These are phyloP conservation scores for Synanthedon andrenaeformis DNA, from an alignment of 2,888 invertebrate genomes.

Conservation along the genomic window DNA sequence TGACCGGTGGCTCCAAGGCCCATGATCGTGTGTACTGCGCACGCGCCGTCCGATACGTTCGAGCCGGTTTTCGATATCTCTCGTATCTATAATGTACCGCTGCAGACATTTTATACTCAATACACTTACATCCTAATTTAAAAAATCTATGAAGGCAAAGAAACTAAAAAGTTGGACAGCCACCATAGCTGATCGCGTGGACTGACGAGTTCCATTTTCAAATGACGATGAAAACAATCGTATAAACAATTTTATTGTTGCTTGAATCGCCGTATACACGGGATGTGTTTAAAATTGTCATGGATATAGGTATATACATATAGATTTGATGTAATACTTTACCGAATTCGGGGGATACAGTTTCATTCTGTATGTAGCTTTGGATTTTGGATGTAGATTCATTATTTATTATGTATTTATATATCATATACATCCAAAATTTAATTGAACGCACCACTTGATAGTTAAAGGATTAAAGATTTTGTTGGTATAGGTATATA, in stretches of 20 bases:
- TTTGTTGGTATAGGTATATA: too few relatives aligned
- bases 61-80: constrained; percentile 41
- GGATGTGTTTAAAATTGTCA: constrained; percentile 22
- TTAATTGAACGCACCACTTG: too few relatives aligned
- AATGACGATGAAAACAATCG: constrained; percentile 49
- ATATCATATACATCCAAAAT: too few relatives aligned
- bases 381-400: too few relatives aligned
- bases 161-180: not conserved
- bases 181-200: constrained; percentile 28
- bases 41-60: constrained; percentile 34
- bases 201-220: constrained; percentile 27
- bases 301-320: too few relatives aligned
- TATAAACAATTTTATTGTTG: constrained; percentile 60
- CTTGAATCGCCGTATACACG: constrained; percentile 22
- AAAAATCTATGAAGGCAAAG: not conserved
- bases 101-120: constrained; percentile 32
- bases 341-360: too few relatives aligned
- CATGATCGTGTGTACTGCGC: constrained; percentile 43
- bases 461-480: too few relatives aligned
- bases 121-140: constrained; percentile 20
- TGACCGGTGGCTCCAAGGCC: constrained; percentile 18
- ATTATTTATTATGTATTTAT: too few relatives aligned
- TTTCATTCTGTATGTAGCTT: too few relatives aligned
- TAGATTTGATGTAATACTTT: too few relatives aligned
- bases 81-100: constrained; percentile 39